phyloP scores from a whole-genome alignment of 1,140 invertebrate genomes.

The Nomia melanderi region DNA sequence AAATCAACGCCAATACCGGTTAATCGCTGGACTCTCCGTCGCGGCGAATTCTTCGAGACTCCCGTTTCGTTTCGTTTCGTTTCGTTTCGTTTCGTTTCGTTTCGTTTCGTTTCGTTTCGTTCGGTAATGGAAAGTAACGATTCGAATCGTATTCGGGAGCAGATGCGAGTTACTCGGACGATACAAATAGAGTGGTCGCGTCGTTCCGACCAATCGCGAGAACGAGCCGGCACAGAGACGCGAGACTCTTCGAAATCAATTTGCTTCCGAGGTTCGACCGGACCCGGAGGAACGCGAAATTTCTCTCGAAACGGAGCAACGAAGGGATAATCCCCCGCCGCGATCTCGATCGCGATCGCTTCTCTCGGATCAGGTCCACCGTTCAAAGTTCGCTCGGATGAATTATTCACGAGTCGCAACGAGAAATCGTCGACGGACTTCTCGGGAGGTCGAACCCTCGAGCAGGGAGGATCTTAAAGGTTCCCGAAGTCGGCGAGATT shows the following conservation, averaged over 20 bases:
- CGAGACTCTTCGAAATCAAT: not conserved
- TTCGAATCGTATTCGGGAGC: no score
- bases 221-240: no score
- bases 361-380: not conserved
- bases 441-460: not conserved
- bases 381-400: constrained; percentile 8
- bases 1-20: no score
- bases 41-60: not conserved
- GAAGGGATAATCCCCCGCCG: not conserved
- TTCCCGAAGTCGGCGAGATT: no score
- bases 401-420: constrained; percentile 38
- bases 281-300: not conserved
- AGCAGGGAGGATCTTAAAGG: not conserved
- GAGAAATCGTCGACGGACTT: constrained; percentile 25
- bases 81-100: no score
- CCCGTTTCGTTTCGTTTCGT: no score
- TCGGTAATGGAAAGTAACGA: no score
- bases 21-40: not conserved
- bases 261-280: not conserved
- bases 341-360: not conserved
- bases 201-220: no score
- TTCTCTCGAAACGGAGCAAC: not conserved
- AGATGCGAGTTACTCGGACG: no score
- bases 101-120: no score
- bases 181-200: no score